Base-by-base conservation (phyloP, 2,888 invertebrate genomes). In the Uropetala carovei region DNA sequence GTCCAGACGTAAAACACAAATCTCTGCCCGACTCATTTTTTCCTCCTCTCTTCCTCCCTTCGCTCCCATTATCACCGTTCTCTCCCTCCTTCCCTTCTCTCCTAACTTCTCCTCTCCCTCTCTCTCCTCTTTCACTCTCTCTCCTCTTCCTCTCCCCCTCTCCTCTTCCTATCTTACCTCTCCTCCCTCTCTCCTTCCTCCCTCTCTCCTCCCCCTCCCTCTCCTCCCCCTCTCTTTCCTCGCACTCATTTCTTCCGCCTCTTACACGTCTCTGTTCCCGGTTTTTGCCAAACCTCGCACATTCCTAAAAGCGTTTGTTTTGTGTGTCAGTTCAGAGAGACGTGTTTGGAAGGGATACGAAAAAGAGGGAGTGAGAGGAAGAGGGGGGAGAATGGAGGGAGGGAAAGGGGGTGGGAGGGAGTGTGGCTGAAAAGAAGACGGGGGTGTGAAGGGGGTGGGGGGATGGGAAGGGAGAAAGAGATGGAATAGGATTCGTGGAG, bases 311-410 rank as follows among this genome's bases (percentile, higher is more conserved):
- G 89, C 89, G 64, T 89, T 89, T 68, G 89, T 68, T 30, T 68
- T 89, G 89, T 68, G 57, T 68, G 89, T 89, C 89, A 89, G 89
- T 68, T 68, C 30, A 22, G 58, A 64, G 64, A 89, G 89, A 68
- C 89, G 89, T 68, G 89, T 89, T 89, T 89, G 89, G 89, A 89
- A 68, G 68, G 64, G 68, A 60, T 86, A 86, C 86, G 59, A 59
- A 86, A 86, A 86, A 59, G 30, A 86, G 86, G 22, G 27, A 27
- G 59, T 1, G 43, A 43, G 43, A 5, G 43, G 5, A 5, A 43
- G 43, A 43, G 43, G 43, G 43, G 43, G 43, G 43, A 3, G 5
- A 43, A 43, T 1, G 43, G 43, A 5, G 43, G 43, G 43, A 43
- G 43, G 43, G 43, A 43, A 43, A 43, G 43, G 43, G 43, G 43